phyloP scores from a whole-genome alignment of 2,888 invertebrate species.

The Serripes groenlandicus region DNA sequence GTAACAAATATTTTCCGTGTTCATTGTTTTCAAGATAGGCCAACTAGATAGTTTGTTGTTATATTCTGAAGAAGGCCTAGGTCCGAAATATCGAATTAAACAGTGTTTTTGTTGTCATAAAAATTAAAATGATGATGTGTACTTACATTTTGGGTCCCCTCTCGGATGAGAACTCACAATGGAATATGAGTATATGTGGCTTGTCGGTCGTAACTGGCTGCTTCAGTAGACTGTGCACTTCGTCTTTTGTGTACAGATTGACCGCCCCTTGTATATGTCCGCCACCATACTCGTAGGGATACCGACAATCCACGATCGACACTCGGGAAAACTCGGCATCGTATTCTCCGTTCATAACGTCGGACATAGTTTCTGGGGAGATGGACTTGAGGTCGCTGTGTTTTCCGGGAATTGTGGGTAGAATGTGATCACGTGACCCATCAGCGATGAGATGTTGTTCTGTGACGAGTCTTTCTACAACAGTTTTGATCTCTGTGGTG shows the following conservation, averaged over 20 bases:
- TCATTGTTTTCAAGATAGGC: no score
- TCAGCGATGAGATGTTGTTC: constrained; percentile 49
- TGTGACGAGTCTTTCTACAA: constrained; percentile 49
- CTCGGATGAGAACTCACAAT: constrained; percentile 66
- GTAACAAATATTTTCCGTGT: no score
- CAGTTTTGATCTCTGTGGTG: constrained; percentile 51
- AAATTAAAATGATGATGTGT: no score
- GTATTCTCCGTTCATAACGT: constrained; percentile 42
- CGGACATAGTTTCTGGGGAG: constrained; percentile 69
- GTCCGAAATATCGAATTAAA: no score
- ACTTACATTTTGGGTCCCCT: constrained; percentile 64
- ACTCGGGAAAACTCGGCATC: constrained; percentile 15
- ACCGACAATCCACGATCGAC: constrained; percentile 55
- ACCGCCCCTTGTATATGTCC: constrained; percentile 54
- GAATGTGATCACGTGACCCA: constrained; percentile 63
- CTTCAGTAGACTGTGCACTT: constrained; percentile 35
- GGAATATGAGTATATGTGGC: constrained; percentile 62
- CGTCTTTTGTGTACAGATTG: constrained; percentile 60
- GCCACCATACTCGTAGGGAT: constrained; percentile 57
- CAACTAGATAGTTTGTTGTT: no score
- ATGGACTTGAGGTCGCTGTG: constrained; percentile 81
- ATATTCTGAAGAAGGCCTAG: no score
- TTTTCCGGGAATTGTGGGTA: constrained; percentile 77
- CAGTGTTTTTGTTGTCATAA: no score
- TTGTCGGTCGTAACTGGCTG: constrained; percentile 36